Percentiles rank a stretch among this genome's conserved stretches.
phyloP scores from a whole-genome alignment of 2,888 invertebrate species.

The Adelognathus sp. region DNA sequence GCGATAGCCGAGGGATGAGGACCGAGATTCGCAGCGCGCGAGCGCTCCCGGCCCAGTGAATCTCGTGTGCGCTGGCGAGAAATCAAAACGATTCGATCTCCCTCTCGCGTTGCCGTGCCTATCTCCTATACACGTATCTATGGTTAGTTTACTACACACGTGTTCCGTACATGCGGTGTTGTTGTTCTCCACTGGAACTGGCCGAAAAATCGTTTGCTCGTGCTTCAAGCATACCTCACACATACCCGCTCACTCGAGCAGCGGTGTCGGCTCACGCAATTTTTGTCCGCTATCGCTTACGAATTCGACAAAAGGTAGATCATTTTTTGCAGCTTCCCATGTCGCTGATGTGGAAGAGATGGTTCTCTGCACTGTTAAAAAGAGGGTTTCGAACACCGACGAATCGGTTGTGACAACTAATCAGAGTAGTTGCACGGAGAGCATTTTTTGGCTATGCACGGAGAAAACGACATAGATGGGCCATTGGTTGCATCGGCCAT shows the following conservation, averaged over 20 bases:
- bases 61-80: conserved; percentile 55
- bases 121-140: neutral
- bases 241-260: too few species aligned
- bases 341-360: conserved; percentile 19
- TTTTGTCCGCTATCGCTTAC: conserved; percentile 52
- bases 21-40: conserved; percentile 14
- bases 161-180: conserved; percentile 2
- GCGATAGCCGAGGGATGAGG: conserved; percentile 50
- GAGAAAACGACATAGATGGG: too few species aligned
- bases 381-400: conserved; percentile 32
- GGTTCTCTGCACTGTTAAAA: conserved; percentile 18
- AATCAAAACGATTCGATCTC: conserved; percentile 64
- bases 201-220: conserved; percentile 37
- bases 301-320: conserved; percentile 7
- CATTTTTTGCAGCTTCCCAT: neutral
- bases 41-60: conserved; percentile 33
- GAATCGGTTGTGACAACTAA: conserved; percentile 14
- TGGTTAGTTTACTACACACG: conserved; percentile 6
- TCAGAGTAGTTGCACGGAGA: too few species aligned
- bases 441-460: too few species aligned
- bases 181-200: conserved; percentile 12
- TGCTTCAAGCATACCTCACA: conserved; percentile 24
- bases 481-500: too few species aligned
- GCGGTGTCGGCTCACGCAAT: conserved; percentile 42
- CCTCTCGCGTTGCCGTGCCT: conserved; percentile 41